These are phyloP conservation scores for Leptinotarsa defecta DNA, from an alignment of 1,140 invertebrate species.

Conservation along the genomic window DNA sequence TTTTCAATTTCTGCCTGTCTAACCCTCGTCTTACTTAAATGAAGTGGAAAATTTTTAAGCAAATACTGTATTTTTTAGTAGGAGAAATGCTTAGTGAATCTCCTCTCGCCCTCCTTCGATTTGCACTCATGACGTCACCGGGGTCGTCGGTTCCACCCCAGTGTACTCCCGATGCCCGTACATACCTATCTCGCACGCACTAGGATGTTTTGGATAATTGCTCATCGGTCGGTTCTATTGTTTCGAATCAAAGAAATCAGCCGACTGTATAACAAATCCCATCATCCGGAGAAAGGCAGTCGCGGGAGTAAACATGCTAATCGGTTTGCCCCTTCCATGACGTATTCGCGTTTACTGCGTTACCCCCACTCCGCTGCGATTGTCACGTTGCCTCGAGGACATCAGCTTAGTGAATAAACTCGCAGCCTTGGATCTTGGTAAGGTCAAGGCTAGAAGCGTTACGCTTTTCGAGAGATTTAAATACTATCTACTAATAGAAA, in stretches of 20 bases:
- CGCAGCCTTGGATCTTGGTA: constrained; percentile 36
- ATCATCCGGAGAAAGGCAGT: not conserved
- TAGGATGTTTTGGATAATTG: not conserved
- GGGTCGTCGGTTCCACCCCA: not conserved
- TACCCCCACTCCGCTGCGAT: not conserved
- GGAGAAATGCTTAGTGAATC: no score
- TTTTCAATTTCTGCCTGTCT: no score
- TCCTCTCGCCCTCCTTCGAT: no score
- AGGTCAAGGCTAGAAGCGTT: constrained; percentile 32
- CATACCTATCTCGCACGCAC: not conserved
- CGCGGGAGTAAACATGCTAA: not conserved
- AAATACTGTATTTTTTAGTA: no score
- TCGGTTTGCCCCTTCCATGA: not conserved
- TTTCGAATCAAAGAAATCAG: constrained; percentile 32
- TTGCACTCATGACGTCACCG: no score
- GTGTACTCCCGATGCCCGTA: not conserved
- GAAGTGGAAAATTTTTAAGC: no score
- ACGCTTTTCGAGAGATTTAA: constrained; percentile 28
- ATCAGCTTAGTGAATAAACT: constrained; percentile 40
- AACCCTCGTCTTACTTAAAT: no score
- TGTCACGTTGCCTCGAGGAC: not conserved
- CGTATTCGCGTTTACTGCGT: not conserved
- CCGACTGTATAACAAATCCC: constrained; percentile 21
- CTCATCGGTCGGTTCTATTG: constrained; percentile 25
- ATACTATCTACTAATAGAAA: constrained; percentile 9